Conservation (phyloP, 2,797 vertebrate species). For the Pteropus rufus region DNA sequence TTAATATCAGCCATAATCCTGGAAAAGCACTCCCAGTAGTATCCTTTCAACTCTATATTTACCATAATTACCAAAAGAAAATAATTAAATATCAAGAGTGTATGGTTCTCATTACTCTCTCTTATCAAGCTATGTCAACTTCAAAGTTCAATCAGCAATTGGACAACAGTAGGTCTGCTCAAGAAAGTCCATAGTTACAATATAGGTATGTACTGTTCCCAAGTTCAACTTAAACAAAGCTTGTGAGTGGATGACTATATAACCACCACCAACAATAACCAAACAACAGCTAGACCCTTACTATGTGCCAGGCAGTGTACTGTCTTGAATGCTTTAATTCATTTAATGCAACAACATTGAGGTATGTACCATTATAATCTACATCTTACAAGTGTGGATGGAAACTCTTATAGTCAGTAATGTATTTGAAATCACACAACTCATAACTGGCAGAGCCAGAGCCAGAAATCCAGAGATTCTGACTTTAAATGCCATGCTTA, state of each 20-base stretch:
- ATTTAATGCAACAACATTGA: neutral
- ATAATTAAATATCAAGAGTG: neutral
- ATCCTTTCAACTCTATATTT: neutral
- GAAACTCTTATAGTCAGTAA: neutral
- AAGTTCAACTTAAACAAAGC: neutral
- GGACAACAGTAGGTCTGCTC: neutral
- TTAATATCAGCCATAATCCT: neutral
- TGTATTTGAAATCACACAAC: neutral
- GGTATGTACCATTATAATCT: neutral
- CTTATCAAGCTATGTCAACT: neutral
- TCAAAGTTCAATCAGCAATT: neutral
- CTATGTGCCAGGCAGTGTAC: neutral
- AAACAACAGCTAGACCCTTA: neutral
- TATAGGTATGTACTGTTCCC: neutral
- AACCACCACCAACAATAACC: neutral
- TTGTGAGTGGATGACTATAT: neutral
- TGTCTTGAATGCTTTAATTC: neutral
- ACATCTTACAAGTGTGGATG: neutral
- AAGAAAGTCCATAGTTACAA: neutral
- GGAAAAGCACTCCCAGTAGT: neutral
- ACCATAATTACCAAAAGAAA: neutral
- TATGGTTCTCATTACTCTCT: neutral
- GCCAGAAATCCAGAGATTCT: neutral
- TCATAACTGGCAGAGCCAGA: neutral
- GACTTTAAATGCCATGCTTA: neutral